Conservation (phyloP, 2,113 vertebrate genomes). For the Seriola quinqueradiata region DNA sequence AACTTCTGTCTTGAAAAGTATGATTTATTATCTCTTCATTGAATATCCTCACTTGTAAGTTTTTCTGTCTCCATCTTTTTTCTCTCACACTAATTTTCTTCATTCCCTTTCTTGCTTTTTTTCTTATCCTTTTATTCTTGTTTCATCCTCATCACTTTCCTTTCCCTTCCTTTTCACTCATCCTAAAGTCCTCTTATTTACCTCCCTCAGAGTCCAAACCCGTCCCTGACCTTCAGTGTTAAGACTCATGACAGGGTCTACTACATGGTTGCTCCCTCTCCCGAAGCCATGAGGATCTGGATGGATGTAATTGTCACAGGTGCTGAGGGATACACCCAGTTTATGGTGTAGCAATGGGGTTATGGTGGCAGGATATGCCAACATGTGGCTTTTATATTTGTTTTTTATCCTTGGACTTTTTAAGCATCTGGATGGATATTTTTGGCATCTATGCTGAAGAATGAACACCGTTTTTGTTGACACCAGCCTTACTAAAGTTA, state of each 20-base stretch:
- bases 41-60: neutral
- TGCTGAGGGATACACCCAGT: constrained; percentile 96
- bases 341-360: constrained; percentile 87
- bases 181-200: neutral
- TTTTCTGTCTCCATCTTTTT: neutral
- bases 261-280: constrained; percentile 96
- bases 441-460: constrained; percentile 1
- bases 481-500: neutral
- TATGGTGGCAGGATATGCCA: neutral
- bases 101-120: neutral
- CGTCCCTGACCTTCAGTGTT: constrained; percentile 94
- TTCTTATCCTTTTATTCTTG: too few relatives aligned
- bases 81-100: neutral
- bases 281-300: constrained; percentile 98
- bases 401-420: constrained; percentile 4
- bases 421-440: neutral
- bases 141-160: neutral
- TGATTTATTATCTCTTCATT: neutral
- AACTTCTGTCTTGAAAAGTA: neutral
- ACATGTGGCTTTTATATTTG: neutral
- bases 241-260: constrained; percentile 97
- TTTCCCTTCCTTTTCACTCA: neutral
- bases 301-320: constrained; percentile 99
- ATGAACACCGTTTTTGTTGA: neutral
- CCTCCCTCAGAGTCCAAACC: constrained; percentile 91